Evolutionary conservation across 2,113 vertebrate genomes (phyloP), one percentile per base, ranked within the genome.

Genomic region (Marmota monax): DNA sequence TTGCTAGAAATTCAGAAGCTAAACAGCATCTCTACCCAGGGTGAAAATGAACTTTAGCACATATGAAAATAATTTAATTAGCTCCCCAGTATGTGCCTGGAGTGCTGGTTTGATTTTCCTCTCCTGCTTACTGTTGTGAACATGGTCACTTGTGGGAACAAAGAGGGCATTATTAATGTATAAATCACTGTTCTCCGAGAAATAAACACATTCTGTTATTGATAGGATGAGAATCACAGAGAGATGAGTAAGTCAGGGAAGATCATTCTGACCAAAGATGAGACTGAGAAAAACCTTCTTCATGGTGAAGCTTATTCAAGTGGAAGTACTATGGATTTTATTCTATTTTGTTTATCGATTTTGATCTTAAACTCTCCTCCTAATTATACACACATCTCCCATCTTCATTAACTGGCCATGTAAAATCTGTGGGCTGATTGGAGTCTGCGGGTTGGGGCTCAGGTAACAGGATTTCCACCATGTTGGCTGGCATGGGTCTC

Each of bases 51-150:
- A 79, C 83, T 77, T 94, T 22, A 72, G 61, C 58, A 82, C 45
- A 13, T 82, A n/a, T 2, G 45, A 96, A 96, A 93, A 91, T 80
- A 95, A 93, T 80, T 93, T 80, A 77, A 93, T 91, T 92, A 88
- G 78, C 69, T 88, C 7, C 51, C 56, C 1, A 29, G 8, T 20
- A 22, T 51, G 67, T 88, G 73, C 78, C 51, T 85, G 37, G 42
- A 91, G 45, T 80, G 8, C 69, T 88, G n/a, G 74, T 78, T 85
- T 77, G n/a, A 88, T 85, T 96, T 94, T 78, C 37, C 45, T 69
- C 29, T 85, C 7, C 0, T 63, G 39, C 42, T 94, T 23, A 51
- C 18, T 72, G 0, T 72, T 86, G 76, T 76, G 89, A 74, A 72
- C 70, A 45, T 86, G 83, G 63, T 76, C 90, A 93, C 83, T 95